These are phyloP conservation scores for Peucedramus taeniatus DNA, from an alignment of 2,113 vertebrate species.

Conservation along the genomic window DNA sequence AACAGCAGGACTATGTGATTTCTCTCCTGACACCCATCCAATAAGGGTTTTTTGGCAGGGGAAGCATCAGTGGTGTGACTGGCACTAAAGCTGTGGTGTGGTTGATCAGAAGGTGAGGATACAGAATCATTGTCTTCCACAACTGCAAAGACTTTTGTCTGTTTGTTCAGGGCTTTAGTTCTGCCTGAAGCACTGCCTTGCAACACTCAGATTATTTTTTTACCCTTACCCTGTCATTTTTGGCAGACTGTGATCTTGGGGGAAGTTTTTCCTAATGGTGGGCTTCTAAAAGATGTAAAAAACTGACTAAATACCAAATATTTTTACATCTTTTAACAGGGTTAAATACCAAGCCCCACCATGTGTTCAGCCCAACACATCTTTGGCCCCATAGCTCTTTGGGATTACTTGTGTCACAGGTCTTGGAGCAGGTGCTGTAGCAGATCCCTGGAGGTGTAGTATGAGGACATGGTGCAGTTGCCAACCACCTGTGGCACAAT, in stretches of 20 bases:
- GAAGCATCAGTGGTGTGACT: conserved; percentile 9
- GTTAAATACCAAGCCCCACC: background rate
- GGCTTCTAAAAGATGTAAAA: background rate
- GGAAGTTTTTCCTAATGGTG: background rate
- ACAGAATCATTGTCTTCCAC: background rate
- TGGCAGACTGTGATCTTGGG: too few relatives aligned
- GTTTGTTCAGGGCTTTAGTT: background rate
- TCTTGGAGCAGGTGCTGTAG: background rate
- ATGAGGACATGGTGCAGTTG: background rate
- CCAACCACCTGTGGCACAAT: background rate
- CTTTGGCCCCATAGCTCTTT: background rate
- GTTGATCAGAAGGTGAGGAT: conserved; percentile 33
- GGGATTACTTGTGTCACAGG: background rate
- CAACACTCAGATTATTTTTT: background rate
- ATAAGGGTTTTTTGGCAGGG: background rate
- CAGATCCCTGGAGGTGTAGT: background rate
- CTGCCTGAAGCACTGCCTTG: fast-evolving
- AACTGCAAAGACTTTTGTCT: background rate
- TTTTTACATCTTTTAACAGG: background rate
- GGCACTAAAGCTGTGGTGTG: background rate
- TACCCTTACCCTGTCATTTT: background rate
- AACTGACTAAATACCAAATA: background rate
- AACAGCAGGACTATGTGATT: background rate
- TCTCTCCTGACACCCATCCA: background rate
- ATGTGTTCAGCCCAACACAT: background rate